Conservation (phyloP, 2,113 vertebrate genomes). For the Gorsachius goisagi region DNA sequence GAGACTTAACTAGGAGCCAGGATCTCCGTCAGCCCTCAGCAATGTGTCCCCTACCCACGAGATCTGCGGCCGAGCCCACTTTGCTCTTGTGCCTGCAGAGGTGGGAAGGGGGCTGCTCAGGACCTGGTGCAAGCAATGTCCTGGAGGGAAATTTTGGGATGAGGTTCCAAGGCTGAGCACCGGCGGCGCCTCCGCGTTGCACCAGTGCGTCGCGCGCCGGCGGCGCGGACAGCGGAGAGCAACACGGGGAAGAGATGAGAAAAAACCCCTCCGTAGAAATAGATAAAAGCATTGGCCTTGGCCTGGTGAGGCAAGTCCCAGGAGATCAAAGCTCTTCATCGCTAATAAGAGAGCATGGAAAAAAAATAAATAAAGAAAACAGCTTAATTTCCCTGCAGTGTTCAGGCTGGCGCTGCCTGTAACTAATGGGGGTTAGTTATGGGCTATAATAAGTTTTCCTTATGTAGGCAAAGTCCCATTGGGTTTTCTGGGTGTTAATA, state of each 20-base stretch:
- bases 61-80: background rate
- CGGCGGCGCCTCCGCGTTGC: accelerated
- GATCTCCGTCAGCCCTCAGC: accelerated
- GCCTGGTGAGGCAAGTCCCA: background rate
- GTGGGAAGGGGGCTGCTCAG: background rate
- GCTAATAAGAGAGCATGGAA: background rate
- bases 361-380: background rate
- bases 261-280: background rate
- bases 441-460: background rate
- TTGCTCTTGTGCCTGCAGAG: background rate
- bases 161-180: background rate
- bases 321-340: background rate
- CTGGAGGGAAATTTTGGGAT: background rate
- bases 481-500: background rate
- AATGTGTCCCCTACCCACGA: accelerated
- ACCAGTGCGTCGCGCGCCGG: accelerated
- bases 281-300: background rate
- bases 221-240: accelerated
- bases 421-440: background rate
- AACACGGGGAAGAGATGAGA: background rate
- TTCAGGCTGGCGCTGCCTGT: background rate
- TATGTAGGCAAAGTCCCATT: background rate
- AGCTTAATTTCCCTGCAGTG: background rate
- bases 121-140: background rate
- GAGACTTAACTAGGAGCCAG: background rate